These are phyloP conservation scores for Campylomormyrus tamandua DNA, from an alignment of 2,113 vertebrate species.

Conservation along the genomic window DNA sequence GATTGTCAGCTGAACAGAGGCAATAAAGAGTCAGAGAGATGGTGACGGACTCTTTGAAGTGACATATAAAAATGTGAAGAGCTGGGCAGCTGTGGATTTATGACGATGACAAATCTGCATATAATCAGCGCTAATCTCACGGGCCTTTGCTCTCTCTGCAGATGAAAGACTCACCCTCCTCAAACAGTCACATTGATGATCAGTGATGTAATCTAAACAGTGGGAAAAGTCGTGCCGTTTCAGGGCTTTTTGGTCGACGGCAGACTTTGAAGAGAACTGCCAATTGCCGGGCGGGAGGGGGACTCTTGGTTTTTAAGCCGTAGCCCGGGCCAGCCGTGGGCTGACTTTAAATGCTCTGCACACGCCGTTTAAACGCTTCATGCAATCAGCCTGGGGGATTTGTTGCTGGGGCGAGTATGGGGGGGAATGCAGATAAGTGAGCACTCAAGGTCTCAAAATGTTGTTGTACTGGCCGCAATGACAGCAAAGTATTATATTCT, in stretches of 20 bases:
- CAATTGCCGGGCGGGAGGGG: background rate
- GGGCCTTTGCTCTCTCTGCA: conserved; percentile 42
- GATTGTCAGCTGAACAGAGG: conserved; percentile 40
- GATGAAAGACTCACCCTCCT: conserved; percentile 49
- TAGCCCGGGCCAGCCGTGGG: background rate
- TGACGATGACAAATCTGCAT: conserved; percentile 65
- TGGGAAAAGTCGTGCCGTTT: conserved; percentile 35
- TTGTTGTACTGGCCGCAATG: background rate
- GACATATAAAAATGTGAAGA: conserved; percentile 60
- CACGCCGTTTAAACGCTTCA: background rate
- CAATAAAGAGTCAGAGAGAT: conserved; percentile 43
- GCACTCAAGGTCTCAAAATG: background rate
- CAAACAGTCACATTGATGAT: conserved; percentile 37
- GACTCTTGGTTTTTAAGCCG: conserved; percentile 10
- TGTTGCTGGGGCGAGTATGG: background rate
- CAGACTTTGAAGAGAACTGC: conserved; percentile 20
- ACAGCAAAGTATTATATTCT: background rate
- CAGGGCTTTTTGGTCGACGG: conserved; percentile 11
- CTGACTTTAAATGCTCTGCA: background rate
- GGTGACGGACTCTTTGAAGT: conserved; percentile 67
- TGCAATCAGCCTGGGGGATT: background rate
- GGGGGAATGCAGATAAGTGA: conserved; percentile 17
- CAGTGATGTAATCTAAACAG: conserved; percentile 40
- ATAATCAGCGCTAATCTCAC: conserved; percentile 60
- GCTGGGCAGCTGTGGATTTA: conserved; percentile 66